Evolutionary conservation across 2,113 vertebrate genomes (phyloP), one percentile per base, ranked within the genome.

Genomic region (Paramisgurnus dabryanus): DNA sequence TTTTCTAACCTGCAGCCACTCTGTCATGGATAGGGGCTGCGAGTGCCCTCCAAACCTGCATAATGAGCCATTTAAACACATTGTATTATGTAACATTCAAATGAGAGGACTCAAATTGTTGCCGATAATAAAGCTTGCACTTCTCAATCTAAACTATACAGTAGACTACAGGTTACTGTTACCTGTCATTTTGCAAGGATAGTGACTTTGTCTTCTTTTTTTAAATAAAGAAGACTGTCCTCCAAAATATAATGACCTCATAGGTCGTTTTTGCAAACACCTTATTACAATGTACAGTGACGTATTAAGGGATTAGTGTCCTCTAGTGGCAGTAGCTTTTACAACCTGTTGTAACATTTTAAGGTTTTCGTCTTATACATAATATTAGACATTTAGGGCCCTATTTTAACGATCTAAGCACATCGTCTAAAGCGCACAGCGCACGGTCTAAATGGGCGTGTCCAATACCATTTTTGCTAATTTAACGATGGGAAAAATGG

Each of bases 61-160:
- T 78, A 78, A 84, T 78, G 58, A 76, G 79, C 79, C 18, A 47
- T 71, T 84, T 18, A 79, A 84, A 68, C 40, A 34, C 67, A n/a
- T 55, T 63, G 22, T 7, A 41, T 84, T 78, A 81, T 74, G 67
- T 79, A 84, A 81, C 69, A 78, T 69, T 57, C 39, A 84, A 84
- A 84, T 40, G 67, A 74, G 79, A 67, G 17, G 7, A 13, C n/a
- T 15, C 11, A n/a, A 27, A 11, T 71, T 57, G 22, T 49, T 45
- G 74, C 40, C 66, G 39, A 17, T n/a, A 43, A 76, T 5, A 49
- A 18, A 81, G 17, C 53, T 27, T 40, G 63, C 17, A 66, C 63
- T 66, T 77, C 7, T 8, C 3, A 58, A 58, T 58, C 55, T 18
- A 18, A 18, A 58, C 6, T 58, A 58, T 12, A 34, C 27, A 34